These are phyloP conservation scores for Fabriciana adippe DNA, from an alignment of 2,888 invertebrate genomes.

Conservation along the genomic window DNA sequence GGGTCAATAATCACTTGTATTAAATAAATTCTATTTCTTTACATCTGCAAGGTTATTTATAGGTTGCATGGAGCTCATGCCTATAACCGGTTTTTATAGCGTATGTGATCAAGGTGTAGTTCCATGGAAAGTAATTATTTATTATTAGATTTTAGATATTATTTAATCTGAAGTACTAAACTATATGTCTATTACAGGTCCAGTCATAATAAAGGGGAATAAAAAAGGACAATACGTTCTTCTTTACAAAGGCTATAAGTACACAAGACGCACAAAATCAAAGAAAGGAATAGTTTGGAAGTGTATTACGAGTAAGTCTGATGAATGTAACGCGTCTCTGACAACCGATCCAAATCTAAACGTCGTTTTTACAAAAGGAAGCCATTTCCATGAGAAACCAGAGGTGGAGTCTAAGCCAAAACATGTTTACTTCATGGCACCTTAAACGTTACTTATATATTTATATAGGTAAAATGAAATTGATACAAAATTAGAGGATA, in stretches of 20 bases:
- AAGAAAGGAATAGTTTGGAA: conserved; percentile 73
- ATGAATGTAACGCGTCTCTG: conserved; percentile 59
- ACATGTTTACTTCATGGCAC: conserved; percentile 71
- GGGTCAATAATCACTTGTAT: no score
- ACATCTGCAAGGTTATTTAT: no score
- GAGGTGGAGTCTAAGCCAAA: conserved; percentile 57
- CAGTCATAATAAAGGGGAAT: conserved; percentile 60
- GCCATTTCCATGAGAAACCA: conserved; percentile 58
- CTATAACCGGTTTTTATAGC: no score
- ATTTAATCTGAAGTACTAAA: not conserved
- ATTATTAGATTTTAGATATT: no score
- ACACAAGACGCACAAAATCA: conserved; percentile 60
- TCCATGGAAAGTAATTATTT: no score
- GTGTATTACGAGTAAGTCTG: conserved; percentile 61
- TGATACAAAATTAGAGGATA: not conserved
- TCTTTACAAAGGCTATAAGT: conserved; percentile 60
- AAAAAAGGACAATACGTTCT: conserved; percentile 63
- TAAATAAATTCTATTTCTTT: no score
- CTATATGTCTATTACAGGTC: conserved; percentile 16
- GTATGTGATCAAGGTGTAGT: no score
- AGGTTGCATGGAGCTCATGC: no score
- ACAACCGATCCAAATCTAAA: conserved; percentile 65
- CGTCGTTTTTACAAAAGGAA: conserved; percentile 55
- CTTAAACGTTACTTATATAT: conserved; percentile 26
- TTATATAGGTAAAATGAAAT: not conserved